These are phyloP conservation scores for Yponomeuta cagnagella DNA, from an alignment of 2,888 invertebrate species.

Conservation along the genomic window DNA sequence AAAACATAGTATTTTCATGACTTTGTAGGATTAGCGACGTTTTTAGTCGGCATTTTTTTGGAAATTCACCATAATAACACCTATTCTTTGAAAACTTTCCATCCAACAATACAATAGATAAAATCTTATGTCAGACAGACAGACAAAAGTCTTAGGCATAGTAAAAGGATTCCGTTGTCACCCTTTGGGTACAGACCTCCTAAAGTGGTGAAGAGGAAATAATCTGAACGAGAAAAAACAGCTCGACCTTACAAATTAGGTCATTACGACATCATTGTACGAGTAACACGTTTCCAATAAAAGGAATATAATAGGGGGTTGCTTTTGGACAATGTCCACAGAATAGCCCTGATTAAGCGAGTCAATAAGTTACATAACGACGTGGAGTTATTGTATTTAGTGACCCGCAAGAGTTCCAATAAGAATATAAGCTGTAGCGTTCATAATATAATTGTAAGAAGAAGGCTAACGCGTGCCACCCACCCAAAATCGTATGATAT, in stretches of 20 bases:
- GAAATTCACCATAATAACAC: no score
- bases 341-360: constrained; percentile 34
- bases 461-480: constrained; percentile 22
- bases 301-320: constrained; percentile 16
- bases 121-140: no score
- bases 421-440: constrained; percentile 30
- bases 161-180: no score
- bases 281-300: constrained; percentile 17
- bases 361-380: constrained; percentile 31
- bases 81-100: no score
- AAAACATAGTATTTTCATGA: no score
- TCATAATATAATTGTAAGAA: constrained; percentile 16
- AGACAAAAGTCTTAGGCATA: no score
- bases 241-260: background rate
- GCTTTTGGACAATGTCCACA: constrained; percentile 24
- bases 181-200: background rate
- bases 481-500: constrained; percentile 13
- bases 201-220: background rate
- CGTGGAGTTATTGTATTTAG: constrained; percentile 32
- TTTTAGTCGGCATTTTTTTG: no score
- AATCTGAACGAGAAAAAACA: no score
- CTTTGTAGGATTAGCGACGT: no score
- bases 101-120: no score
- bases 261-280: constrained; percentile 17
- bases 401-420: constrained; percentile 32